Base-by-base conservation (phyloP, 1,140 invertebrate species). In the Hyposmocoma kahamanoa region DNA sequence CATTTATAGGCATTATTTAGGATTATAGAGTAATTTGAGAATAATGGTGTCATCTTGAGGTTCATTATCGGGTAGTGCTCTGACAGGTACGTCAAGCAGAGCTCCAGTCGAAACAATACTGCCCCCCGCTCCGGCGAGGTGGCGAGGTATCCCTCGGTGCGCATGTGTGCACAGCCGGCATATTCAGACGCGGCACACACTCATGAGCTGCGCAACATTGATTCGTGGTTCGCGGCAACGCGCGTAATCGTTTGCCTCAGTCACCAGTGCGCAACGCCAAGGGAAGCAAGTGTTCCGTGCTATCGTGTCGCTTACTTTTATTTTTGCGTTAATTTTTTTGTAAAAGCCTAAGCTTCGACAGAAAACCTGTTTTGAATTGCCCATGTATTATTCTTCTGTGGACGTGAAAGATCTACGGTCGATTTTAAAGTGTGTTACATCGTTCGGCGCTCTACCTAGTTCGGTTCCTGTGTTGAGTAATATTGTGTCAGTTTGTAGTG, bases 261-360 rank as follows among this genome's bases (percentile, higher is more conserved):
- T 84, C 74, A 79, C 71, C 67, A 77, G 73, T 77, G 81, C 81
- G 81, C 81, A 82, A 75, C 81, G 76, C 76, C 53, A 67, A 59
- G 59, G 59, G 65, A 60, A 57, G 59, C 78, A 74, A 84, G 76
- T 82, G 76, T 67, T 67, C 55, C 43, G 53, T 56, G 70, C 58
- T 66, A 22, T 36, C 41, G 47, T 53, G 52, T 48, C 51, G 57
- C 62, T 62, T 15, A 56, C 56, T 69, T 77, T 77, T 75, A 67
- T 74, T 79, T 73, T 79, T 78, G 58, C 59, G 56, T 80, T 79
- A 62, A 59, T 65, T 69, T 72, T 72, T 76, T 76, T 70, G 62
- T 76, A 58, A 58, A 72, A 63, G 55, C 47, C 52, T 61, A 47
- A 59, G 49, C 59, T 62, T 64, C 49, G 46, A 70, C 61, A 63